These are phyloP conservation scores for Tenualosa thibaudeaui DNA, from an alignment of 2,797 vertebrate genomes.

Conservation along the genomic window DNA sequence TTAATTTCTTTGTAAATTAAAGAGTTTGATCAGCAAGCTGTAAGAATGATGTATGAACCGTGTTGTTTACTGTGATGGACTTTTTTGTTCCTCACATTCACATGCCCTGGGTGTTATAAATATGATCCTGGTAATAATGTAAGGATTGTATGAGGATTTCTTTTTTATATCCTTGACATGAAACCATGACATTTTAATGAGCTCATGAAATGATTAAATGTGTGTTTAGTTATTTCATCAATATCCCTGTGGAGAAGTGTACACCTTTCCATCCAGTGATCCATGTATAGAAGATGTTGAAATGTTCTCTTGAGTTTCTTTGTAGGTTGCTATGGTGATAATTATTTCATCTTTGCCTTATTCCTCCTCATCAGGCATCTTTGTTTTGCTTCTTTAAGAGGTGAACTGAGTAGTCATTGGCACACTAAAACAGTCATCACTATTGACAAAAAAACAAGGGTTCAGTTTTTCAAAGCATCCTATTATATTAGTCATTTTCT, in stretches of 20 bases:
- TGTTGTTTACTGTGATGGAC: not conserved
- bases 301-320: not conserved
- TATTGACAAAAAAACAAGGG: not conserved
- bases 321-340: not conserved
- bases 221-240: not conserved
- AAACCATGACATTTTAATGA: slow-evolving; percentile 1
- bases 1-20: not conserved
- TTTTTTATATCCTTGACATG: not conserved
- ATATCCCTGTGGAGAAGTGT: not conserved
- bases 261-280: not conserved
- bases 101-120: slow-evolving; percentile 12
- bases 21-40: not conserved
- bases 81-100: not conserved
- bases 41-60: not conserved
- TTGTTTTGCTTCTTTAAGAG: not conserved
- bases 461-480: not conserved
- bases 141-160: not conserved
- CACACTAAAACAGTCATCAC: not conserved
- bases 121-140: slow-evolving; percentile 1
- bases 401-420: not conserved
- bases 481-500: not conserved
- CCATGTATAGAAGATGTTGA: not conserved
- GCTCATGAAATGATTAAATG: slow-evolving; percentile 6
- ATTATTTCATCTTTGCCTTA: not conserved
- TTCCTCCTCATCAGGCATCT: not conserved